Percentiles rank a stretch among this genome's conserved stretches.
Evolutionary conservation across 2,888 invertebrate species (phyloP).

Genomic region (Platycnemis pennipes): DNA sequence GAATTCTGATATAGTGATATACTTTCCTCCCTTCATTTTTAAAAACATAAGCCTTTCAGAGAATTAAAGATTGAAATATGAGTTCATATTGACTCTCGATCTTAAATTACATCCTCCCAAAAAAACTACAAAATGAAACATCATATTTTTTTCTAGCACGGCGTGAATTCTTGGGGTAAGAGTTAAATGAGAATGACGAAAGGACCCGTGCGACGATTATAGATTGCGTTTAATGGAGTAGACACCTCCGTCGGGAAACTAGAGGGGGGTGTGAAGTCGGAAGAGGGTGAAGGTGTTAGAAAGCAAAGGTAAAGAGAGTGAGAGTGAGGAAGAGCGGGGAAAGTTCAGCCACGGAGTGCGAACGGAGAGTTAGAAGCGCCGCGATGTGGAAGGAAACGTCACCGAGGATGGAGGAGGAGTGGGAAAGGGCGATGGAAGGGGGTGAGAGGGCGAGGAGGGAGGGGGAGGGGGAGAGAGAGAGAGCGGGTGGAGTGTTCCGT

Average conservation of each 20-base stretch:
- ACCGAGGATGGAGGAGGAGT: background rate
- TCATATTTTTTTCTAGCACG: too few relatives aligned
- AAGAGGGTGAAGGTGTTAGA: background rate
- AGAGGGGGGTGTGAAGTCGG: background rate
- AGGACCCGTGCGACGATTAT: background rate
- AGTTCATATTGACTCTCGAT: too few relatives aligned
- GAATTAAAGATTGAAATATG: too few relatives aligned
- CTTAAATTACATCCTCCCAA: too few relatives aligned
- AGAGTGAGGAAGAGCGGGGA: background rate
- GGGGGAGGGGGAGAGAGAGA: background rate
- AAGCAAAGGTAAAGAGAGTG: background rate
- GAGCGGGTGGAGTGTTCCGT: background rate
- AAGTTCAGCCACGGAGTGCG: background rate
- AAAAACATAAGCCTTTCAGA: too few relatives aligned
- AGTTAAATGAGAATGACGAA: background rate
- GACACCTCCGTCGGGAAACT: background rate
- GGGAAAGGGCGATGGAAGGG: background rate
- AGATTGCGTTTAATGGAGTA: background rate
- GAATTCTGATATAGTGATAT: too few relatives aligned
- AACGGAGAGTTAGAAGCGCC: too few relatives aligned
- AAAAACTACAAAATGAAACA: too few relatives aligned
- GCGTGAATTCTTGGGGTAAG: too few relatives aligned
- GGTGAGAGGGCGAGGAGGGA: background rate
- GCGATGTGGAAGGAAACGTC: background rate
- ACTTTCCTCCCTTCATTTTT: too few relatives aligned